Percentiles rank a stretch among this genome's conserved stretches.
phyloP scores from a whole-genome alignment of 2,888 invertebrate species.

The Creontiades dilutus region DNA sequence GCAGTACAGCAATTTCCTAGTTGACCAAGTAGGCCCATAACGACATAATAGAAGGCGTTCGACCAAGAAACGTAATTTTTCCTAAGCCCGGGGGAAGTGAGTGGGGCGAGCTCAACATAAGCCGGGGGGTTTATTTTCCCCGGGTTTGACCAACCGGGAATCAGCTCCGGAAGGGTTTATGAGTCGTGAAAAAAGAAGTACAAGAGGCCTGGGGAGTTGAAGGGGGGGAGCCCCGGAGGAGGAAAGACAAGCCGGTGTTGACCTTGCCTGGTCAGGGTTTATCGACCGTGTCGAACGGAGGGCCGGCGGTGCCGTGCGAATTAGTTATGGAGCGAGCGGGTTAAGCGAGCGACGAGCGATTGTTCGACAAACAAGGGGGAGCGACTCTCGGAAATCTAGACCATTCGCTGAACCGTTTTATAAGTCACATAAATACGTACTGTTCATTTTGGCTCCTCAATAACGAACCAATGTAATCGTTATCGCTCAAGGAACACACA shows the following conservation, averaged over 20 bases:
- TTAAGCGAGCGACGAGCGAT: background rate
- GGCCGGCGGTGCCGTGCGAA: constrained; percentile 23
- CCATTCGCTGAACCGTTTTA: too few species aligned
- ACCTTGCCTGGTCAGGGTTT: constrained; percentile 69
- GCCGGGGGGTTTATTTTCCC: background rate
- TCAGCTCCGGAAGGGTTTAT: constrained; percentile 61
- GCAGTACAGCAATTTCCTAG: background rate
- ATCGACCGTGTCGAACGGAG: constrained; percentile 63
- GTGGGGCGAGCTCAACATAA: background rate
- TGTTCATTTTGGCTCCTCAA: too few species aligned
- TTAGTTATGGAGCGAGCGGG: constrained; percentile 22
- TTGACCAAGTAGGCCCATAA: background rate
- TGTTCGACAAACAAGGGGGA: background rate
- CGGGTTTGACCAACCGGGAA: constrained; percentile 48
- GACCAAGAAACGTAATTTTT: background rate
- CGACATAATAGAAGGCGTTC: constrained; percentile 27
- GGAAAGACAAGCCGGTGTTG: constrained; percentile 34
- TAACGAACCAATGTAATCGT: too few species aligned
- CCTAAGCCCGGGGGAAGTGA: background rate
- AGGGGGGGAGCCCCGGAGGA: background rate
- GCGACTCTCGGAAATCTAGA: too few species aligned
- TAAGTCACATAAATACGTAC: too few species aligned
- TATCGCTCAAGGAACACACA: too few species aligned
- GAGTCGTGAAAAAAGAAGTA: constrained; percentile 57
- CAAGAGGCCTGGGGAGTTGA: background rate